Evolutionary conservation across 2,113 vertebrate genomes (phyloP).

Genomic region (Cygnus buccinator): DNA sequence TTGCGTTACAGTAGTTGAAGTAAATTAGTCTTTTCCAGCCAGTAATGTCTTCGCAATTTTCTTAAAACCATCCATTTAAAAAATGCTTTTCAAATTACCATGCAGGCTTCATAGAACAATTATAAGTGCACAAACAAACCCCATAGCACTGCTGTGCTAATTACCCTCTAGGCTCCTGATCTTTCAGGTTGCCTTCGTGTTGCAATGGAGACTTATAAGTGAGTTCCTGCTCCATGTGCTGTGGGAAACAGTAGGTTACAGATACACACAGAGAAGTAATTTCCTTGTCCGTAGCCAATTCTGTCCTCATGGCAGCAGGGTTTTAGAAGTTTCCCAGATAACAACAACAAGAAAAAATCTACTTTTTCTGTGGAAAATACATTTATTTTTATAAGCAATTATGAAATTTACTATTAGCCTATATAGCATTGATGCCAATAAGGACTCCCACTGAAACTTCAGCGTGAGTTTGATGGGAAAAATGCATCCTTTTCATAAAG

Average conservation of each 20-base stretch:
- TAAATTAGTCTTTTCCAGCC: background rate
- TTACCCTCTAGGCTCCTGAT: background rate
- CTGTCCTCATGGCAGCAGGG: accelerated
- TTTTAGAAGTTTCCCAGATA: background rate
- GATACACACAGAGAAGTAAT: background rate
- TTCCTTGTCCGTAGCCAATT: background rate
- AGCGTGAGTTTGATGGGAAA: background rate
- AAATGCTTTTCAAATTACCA: background rate
- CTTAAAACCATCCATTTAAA: background rate
- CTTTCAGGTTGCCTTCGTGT: background rate
- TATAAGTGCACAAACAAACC: background rate
- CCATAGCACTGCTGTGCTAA: background rate
- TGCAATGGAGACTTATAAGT: background rate
- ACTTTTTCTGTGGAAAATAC: background rate
- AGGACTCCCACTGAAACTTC: background rate
- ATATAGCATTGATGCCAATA: background rate
- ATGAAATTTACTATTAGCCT: background rate
- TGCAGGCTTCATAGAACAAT: background rate
- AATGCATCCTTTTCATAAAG: background rate
- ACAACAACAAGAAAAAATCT: background rate
- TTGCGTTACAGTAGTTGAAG: background rate
- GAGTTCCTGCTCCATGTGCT: background rate
- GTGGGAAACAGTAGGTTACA: background rate
- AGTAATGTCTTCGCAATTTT: background rate
- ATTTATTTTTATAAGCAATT: background rate